These are phyloP conservation scores for Myocastor coypus DNA, from an alignment of 2,113 vertebrate species.

Conservation along the genomic window DNA sequence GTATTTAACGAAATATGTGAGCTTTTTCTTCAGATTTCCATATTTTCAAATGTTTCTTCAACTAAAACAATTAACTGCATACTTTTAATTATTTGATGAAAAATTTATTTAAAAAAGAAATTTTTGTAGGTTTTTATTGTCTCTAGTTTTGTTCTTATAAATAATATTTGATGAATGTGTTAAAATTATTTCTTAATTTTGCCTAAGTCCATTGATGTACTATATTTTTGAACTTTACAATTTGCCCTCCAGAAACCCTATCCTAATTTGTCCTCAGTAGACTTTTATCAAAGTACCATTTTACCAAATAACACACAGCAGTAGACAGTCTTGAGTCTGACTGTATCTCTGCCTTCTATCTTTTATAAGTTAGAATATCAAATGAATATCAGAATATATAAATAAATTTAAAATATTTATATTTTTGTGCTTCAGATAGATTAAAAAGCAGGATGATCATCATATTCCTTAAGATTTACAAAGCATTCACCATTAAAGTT, in stretches of 20 bases:
- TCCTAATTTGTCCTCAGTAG: slow-evolving; percentile 22
- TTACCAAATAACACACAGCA: neutral
- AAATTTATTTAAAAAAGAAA: neutral
- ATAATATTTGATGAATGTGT: neutral
- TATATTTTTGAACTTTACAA: slow-evolving; percentile 32
- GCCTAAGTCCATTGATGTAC: neutral
- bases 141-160: neutral
- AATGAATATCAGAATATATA: neutral
- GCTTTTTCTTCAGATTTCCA: neutral
- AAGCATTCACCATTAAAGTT: slow-evolving; percentile 46
- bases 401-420: slow-evolving; percentile 57
- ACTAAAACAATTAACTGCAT: neutral
- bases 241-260: neutral
- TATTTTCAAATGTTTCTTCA: neutral
- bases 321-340: neutral
- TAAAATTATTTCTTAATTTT: neutral
- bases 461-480: slow-evolving; percentile 37
- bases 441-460: neutral
- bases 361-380: neutral
- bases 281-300: neutral
- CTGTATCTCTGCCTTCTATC: neutral
- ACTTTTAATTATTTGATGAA: neutral
- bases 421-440: slow-evolving; percentile 20
- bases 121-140: neutral
- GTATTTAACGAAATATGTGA: neutral